Evolutionary conservation across 2,797 vertebrate species (phyloP).

Genomic region (Pelobates cultripes): DNA sequence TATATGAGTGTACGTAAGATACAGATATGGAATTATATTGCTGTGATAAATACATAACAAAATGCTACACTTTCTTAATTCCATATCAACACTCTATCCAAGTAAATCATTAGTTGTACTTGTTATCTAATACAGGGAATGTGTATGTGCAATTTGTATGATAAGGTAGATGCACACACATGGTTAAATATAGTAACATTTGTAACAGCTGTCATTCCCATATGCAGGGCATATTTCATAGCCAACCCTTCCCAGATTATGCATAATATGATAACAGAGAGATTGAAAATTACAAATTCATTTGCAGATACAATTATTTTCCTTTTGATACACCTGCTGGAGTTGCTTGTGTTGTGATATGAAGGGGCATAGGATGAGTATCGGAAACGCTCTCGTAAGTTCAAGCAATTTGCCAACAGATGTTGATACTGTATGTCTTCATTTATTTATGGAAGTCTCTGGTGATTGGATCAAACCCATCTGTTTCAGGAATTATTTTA

Average conservation of each 20-base stretch:
- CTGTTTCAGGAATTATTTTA: slow-evolving; percentile 25
- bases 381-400: neutral
- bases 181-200: slow-evolving; percentile 25
- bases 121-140: too few relatives aligned
- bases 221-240: neutral
- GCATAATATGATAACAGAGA: neutral
- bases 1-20: too few relatives aligned
- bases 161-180: neutral
- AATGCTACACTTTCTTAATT: too few relatives aligned
- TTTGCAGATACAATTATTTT: slow-evolving; percentile 34
- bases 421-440: slow-evolving; percentile 20
- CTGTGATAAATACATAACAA: too few relatives aligned
- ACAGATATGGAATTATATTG: too few relatives aligned
- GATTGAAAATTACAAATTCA: slow-evolving; percentile 20
- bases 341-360: neutral
- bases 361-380: slow-evolving; percentile 22
- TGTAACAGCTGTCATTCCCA: neutral
- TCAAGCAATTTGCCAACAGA: slow-evolving; percentile 3
- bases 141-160: neutral
- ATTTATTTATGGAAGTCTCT: slow-evolving; percentile 8
- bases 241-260: neutral
- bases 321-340: slow-evolving; percentile 34
- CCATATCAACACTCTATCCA: too few relatives aligned
- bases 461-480: slow-evolving; percentile 32
- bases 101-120: too few relatives aligned